Evolutionary conservation across 1,140 invertebrate genomes (phyloP), one percentile per base, ranked within the genome.

Genomic region (Solen grandis): DNA sequence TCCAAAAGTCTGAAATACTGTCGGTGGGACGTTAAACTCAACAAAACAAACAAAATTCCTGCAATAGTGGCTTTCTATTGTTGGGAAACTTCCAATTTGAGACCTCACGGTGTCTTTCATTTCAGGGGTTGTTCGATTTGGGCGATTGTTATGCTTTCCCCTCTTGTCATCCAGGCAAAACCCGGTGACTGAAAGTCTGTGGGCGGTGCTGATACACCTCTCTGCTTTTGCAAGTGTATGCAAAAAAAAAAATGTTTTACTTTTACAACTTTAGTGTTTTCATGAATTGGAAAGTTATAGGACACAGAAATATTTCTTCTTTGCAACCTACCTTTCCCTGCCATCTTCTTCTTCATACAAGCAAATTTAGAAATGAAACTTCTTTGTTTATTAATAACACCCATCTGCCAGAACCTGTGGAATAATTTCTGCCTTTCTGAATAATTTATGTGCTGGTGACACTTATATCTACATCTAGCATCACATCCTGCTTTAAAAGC

Each of bases 181-280:
- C 35, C 52, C 50, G 14, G 41, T 8, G 2, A 50, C 41, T 10
- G 10, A 14, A 5, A 36, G 35, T 13, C 52, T 38, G 29, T 73
- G 54, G 10, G 33, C 69, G 35, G 69, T 59, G 31, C 8, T n/a
- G 4, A 73, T 73, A 1, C 36, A 25, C 27, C 29, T 55, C 13
- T 73, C 31, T 14, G 69, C 57, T 1, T 38, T 59, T n/a, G 50
- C 22, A 0, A 59, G 29, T n/a, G 69, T 73, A 59, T 57, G 4
- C 10, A 73, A 38, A 27, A 73, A 73, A 59, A 73, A 73, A 2
- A 22, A 25, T 73, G 57, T 73, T 25, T 55, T 5, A 73, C 69
- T 55, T 38, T 1, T 50, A 3, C 16, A 38, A n/a, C 5, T 16
- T 19, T 33, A 16, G 33, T 73, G 19, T 59, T 55, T 50, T 33